phyloP scores from a whole-genome alignment of 1,140 invertebrate genomes.

The Rhyacophila brunnea region DNA sequence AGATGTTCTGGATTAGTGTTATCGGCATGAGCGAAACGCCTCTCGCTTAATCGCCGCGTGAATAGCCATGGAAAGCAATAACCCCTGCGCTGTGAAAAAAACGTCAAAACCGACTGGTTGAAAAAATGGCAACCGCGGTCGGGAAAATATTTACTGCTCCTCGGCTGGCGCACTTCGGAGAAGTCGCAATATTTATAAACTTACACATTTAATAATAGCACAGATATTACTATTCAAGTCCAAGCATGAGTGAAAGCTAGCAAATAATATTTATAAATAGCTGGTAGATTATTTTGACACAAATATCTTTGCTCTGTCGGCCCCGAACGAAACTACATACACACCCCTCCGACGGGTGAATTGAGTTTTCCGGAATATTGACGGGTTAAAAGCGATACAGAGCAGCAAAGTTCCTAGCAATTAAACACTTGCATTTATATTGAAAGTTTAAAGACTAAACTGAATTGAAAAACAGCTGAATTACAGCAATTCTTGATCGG shows the following conservation, averaged over 20 bases:
- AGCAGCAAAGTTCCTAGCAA: slow-evolving; percentile 1
- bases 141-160: slow-evolving; percentile 24
- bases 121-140: slow-evolving; percentile 51
- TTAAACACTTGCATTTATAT: slow-evolving; percentile 6
- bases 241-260: slow-evolving; percentile 55
- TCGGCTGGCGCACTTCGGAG: slow-evolving; percentile 41
- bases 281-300: slow-evolving; percentile 55
- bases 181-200: slow-evolving; percentile 55
- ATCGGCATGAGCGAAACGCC: too few species aligned
- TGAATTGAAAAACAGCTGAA: slow-evolving; percentile 35
- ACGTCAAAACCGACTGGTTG: slow-evolving; percentile 20
- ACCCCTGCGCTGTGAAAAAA: not conserved
- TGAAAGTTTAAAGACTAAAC: slow-evolving; percentile 2
- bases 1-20: too few species aligned
- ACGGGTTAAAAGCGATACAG: slow-evolving; percentile 4
- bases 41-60: too few species aligned
- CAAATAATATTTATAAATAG: slow-evolving; percentile 59
- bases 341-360: slow-evolving; percentile 49
- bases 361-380: slow-evolving; percentile 18
- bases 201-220: slow-evolving; percentile 54
- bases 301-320: slow-evolving; percentile 47
- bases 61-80: too few species aligned
- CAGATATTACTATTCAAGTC: slow-evolving; percentile 55
- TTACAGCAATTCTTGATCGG: slow-evolving; percentile 55
- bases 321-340: slow-evolving; percentile 48